These are phyloP conservation scores for Aldrovandia affinis DNA, from an alignment of 2,797 vertebrate genomes.

Conservation along the genomic window DNA sequence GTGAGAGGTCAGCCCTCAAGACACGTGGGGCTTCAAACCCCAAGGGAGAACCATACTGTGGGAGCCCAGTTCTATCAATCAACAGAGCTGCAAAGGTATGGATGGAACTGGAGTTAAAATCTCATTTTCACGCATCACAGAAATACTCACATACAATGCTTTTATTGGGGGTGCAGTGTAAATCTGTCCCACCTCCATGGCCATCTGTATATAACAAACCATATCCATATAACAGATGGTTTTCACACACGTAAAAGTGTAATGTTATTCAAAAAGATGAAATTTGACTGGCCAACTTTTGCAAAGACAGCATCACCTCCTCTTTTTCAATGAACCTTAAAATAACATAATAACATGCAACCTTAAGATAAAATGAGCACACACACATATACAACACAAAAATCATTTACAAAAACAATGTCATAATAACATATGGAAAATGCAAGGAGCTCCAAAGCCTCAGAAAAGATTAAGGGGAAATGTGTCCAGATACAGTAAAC, in stretches of 20 bases:
- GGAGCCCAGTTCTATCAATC: constrained; percentile 40
- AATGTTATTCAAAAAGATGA: constrained; percentile 26
- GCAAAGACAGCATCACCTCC: no score
- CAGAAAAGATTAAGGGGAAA: no score
- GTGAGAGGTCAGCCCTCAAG: constrained; percentile 53
- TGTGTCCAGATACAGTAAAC: no score
- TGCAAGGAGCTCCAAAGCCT: no score
- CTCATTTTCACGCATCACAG: constrained; percentile 28
- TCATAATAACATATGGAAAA: no score
- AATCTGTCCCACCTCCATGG: background rate
- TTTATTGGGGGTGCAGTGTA: background rate
- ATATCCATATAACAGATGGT: no score
- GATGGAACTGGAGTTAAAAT: constrained; percentile 52
- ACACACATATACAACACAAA: no score
- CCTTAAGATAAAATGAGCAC: no score
- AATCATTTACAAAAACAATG: no score
- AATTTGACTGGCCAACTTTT: no score
- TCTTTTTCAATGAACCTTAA: no score
- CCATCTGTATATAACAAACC: background rate
- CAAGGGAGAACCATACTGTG: constrained; percentile 41
- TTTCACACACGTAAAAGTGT: background rate
- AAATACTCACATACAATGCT: constrained; percentile 27
- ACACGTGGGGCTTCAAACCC: constrained; percentile 49
- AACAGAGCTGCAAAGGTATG: constrained; percentile 38
- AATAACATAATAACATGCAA: no score